Evolutionary conservation across 2,888 invertebrate genomes (phyloP).

Genomic region (Chloroclystis v-ata): DNA sequence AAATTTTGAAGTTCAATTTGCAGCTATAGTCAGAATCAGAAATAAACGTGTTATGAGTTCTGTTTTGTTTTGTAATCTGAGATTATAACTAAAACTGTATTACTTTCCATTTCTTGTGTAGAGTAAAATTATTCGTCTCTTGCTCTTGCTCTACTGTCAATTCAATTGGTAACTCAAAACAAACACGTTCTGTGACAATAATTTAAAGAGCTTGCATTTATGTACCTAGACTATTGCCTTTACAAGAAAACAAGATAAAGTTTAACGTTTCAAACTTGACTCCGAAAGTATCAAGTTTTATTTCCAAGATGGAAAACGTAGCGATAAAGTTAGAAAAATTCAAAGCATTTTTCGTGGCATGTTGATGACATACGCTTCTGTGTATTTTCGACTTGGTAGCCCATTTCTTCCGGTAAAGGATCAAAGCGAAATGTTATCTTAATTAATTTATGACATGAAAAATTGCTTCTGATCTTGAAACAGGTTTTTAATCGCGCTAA

Average conservation of each 20-base stretch:
- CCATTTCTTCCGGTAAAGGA: slow-evolving; percentile 12
- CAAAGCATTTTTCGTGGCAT: not conserved
- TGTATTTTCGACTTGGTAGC: slow-evolving; percentile 7
- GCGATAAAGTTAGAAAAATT: not conserved
- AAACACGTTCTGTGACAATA: slow-evolving; percentile 19
- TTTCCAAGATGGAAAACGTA: slow-evolving; percentile 9
- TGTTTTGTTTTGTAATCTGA: too few species aligned
- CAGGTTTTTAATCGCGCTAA: slow-evolving; percentile 5
- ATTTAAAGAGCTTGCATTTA: slow-evolving; percentile 16
- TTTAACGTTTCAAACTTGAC: slow-evolving; percentile 15
- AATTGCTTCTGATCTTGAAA: slow-evolving; percentile 6
- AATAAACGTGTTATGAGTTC: too few species aligned
- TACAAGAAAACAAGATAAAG: slow-evolving; percentile 15
- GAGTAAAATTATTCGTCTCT: not conserved
- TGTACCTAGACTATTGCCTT: slow-evolving; percentile 20
- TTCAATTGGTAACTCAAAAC: slow-evolving; percentile 10
- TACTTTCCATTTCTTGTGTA: too few species aligned
- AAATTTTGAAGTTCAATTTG: too few species aligned
- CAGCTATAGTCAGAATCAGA: too few species aligned
- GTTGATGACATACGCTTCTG: not conserved
- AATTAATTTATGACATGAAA: slow-evolving; percentile 11
- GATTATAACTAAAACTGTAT: too few species aligned
- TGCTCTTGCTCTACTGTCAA: not conserved
- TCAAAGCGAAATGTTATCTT: slow-evolving; percentile 19
- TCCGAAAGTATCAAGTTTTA: slow-evolving; percentile 12